Percentiles rank a stretch among this genome's conserved stretches.
Conservation (phyloP, 35 echinoderm and acorn worm genomes). For the Ophioderma brevispina region DNA sequence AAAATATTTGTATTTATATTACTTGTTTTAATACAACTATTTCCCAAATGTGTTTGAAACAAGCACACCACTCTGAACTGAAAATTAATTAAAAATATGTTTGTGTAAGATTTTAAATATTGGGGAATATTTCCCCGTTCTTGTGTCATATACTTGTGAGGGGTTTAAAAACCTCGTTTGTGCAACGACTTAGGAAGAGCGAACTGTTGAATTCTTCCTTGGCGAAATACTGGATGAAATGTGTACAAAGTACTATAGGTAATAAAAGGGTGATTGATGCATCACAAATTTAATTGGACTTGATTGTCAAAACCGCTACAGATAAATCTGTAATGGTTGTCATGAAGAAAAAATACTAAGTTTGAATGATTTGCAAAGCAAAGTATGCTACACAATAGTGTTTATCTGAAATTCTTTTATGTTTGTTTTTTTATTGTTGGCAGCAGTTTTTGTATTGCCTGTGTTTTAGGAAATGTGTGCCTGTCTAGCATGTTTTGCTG, state of each 20-base stretch:
- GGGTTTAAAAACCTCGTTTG: conserved; percentile 9
- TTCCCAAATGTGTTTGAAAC: conserved; percentile 8
- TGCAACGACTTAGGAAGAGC: not conserved
- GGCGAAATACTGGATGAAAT: not conserved
- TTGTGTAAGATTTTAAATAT: conserved; percentile 16
- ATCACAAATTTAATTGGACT: too few species aligned
- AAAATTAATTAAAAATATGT: not conserved
- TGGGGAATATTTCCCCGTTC: not conserved
- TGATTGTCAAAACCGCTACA: too few species aligned
- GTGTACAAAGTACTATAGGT: not conserved
- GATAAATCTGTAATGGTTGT: too few species aligned
- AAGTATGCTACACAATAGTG: too few species aligned
- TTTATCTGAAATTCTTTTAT: too few species aligned
- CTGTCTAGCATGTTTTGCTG: too few species aligned
- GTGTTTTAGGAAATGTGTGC: too few species aligned
- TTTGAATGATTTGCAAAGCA: too few species aligned
- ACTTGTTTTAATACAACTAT: conserved; percentile 5
- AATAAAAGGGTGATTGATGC: not conserved
- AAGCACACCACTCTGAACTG: not conserved
- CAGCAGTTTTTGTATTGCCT: too few species aligned
- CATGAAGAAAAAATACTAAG: too few species aligned
- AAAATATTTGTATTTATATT: conserved; percentile 11
- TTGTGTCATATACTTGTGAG: conserved; percentile 14
- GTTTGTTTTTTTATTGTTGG: too few species aligned
- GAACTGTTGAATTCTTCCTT: not conserved